Conservation (phyloP, 2,888 invertebrate species). For the Dione juno region DNA sequence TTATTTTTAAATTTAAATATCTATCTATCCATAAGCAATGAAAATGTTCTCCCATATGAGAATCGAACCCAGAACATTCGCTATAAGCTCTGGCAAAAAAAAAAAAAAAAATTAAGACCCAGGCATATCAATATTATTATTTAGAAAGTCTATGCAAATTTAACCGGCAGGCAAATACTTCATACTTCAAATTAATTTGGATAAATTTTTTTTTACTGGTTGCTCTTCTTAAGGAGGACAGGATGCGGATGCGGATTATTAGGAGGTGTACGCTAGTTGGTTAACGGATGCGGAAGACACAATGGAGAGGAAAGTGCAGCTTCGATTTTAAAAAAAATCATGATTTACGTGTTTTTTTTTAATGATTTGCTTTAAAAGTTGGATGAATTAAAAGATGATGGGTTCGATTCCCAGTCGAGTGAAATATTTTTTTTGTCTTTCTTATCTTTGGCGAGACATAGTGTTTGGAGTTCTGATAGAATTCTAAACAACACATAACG, state of each 20-base stretch:
- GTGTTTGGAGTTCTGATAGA: too few relatives aligned
- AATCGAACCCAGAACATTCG: too few relatives aligned
- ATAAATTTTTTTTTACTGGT: constrained; percentile 41
- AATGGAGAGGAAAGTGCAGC: neutral
- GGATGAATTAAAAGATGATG: too few relatives aligned
- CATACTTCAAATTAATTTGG: constrained; percentile 55
- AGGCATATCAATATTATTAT: constrained; percentile 42
- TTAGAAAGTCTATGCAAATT: constrained; percentile 37
- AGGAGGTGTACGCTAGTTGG: constrained; percentile 8
- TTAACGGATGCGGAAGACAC: neutral
- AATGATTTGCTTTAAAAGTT: neutral
- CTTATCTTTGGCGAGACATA: too few relatives aligned
- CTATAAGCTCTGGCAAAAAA: too few relatives aligned
- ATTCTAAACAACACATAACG: too few relatives aligned
- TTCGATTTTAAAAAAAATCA: too few relatives aligned
- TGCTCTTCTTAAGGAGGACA: constrained; percentile 21
- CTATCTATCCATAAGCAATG: too few relatives aligned
- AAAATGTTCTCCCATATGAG: too few relatives aligned
- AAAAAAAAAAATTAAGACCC: neutral
- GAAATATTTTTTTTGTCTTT: too few relatives aligned
- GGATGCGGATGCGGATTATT: constrained; percentile 16
- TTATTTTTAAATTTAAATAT: too few relatives aligned
- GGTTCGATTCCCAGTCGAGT: too few relatives aligned
- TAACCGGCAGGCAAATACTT: constrained; percentile 46
- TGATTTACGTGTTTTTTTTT: neutral